A percentile compares a stretch with the other conserved stretches of the same genome.
Conservation (phyloP, 2,797 vertebrate species). For the Bovichtus diacanthus region DNA sequence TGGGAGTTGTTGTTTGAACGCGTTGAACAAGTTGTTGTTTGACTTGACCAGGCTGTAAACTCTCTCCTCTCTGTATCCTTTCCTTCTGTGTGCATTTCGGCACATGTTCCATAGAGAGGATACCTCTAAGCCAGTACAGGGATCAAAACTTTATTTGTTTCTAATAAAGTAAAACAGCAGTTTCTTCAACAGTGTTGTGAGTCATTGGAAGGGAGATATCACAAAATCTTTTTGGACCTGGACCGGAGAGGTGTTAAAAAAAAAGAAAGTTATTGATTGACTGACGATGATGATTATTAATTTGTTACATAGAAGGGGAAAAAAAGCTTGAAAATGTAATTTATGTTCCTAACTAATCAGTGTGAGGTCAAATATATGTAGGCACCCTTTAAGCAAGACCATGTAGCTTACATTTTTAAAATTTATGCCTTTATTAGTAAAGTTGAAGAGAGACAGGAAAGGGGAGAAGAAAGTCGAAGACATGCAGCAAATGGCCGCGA, state of each 20-base stretch:
- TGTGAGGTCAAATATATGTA: background rate
- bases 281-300: background rate
- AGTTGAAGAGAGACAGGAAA: too few species aligned
- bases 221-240: background rate
- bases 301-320: background rate
- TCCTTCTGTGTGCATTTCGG: background rate
- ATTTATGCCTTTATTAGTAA: too few species aligned
- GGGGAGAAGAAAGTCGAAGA: too few species aligned
- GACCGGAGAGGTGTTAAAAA: background rate
- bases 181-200: background rate
- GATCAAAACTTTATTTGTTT: background rate
- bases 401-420: too few species aligned
- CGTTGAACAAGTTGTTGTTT: background rate
- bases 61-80: background rate
- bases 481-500: too few species aligned
- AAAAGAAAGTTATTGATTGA: background rate
- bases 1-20: constrained; percentile 22
- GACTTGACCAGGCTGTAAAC: constrained; percentile 7
- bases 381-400: too few species aligned
- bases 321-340: too few species aligned
- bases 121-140: background rate
- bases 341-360: background rate
- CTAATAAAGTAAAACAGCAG: background rate
- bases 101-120: background rate
- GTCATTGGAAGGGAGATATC: background rate